Evolutionary conservation across 92 coral and sea anemone species (phyloP).

Genomic region (Zoanthus solanderi): DNA sequence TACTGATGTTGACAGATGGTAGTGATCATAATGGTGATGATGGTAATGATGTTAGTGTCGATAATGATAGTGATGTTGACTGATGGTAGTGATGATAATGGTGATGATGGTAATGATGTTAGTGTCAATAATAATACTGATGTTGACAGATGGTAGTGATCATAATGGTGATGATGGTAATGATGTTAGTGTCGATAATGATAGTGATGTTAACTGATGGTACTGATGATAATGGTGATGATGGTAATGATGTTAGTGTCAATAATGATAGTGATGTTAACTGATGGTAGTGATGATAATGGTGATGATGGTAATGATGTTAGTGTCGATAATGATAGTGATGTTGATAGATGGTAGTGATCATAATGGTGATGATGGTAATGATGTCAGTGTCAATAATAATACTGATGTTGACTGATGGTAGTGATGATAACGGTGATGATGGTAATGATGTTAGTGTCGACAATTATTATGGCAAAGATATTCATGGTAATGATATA

Average conservation of each 20-base stretch:
- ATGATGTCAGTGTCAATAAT: neutral
- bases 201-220: neutral
- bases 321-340: neutral
- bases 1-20: neutral
- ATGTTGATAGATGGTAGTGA: neutral
- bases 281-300: neutral
- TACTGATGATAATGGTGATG: neutral
- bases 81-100: neutral
- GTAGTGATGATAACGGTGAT: neutral
- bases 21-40: no score
- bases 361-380: neutral
- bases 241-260: no score
- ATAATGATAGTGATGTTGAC: neutral
- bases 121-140: neutral
- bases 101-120: neutral
- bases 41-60: no score
- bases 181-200: neutral
- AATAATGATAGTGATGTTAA: no score
- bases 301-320: neutral
- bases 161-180: neutral
- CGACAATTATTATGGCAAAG: neutral
- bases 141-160: no score
- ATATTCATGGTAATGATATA: no score
- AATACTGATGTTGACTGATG: neutral
- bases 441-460: neutral